Base-by-base conservation (phyloP, 2,113 vertebrate genomes). In the Lepisosteus oculatus region DNA sequence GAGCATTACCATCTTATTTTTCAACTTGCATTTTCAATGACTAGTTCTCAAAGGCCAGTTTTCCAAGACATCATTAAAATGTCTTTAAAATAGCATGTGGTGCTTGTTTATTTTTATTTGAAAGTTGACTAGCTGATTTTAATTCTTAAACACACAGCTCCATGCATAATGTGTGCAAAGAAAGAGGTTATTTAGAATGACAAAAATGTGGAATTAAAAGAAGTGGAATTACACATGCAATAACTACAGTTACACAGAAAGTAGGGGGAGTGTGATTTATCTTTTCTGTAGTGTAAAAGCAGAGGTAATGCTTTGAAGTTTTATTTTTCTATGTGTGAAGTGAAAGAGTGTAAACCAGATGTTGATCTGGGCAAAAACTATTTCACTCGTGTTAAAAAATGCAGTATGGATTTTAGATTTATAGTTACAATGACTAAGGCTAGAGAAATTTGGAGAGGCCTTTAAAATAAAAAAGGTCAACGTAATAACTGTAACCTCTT, bases 11-110 rank as follows among this genome's bases (percentile, higher is more conserved):
- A 13, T n/a, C 12, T 59, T 59, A n/a, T 59, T 13, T 59, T 4
- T 12, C 7, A 12, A 11, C 56, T 59, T 59, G 5, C n/a, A 59
- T 8, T n/a, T 59, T n/a, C 9, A 15, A 59, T 59, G 12, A 11
- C 11, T 59, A 6, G 14, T 59, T 15, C 29, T 59, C n/a, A 13
- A 59, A 59, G 29, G 29, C 29, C 29, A 29, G 29, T 29, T 29
- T 29, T 29, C 29, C 29, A 29, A 59, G 57, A 59, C 57, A 8
- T n/a, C 57, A 59, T 59, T 59, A 59, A 59, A 59, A 15, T 8
- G 57, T 59, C 11, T 11, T 29, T 59, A 59, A 59, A 59, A 59
- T 59, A n/a, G 57, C 57, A 59, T 59, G 57, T 59, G 57, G 57
- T 3, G 5, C n/a, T 59, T 59, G n/a, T 59, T 59, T 59, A n/a